Evolutionary conservation across 2,113 vertebrate genomes (phyloP).

Genomic region (human (Homo sapiens)): GRCh38 chr11:107007001-107007500

Average conservation of each 20-base stretch:
- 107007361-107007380: background rate
- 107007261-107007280: background rate
- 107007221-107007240: slow-evolving; percentile 1
- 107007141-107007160: background rate
- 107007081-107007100: background rate
- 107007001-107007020: background rate
- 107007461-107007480: background rate
- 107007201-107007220: background rate
- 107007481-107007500: background rate
- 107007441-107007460: background rate
- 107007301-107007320: background rate
- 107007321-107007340: background rate
- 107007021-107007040: background rate
- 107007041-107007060: background rate
- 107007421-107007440: background rate
- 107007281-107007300: background rate
- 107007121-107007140: background rate
- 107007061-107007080: background rate
- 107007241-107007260: background rate
- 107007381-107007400: background rate
- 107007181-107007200: slow-evolving; percentile 25
- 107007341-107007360: slow-evolving; percentile 13
- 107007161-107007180: background rate
- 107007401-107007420: background rate
- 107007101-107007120: background rate